Conservation (phyloP, 2,797 vertebrate genomes). For the Gephyroberyx darwinii region DNA sequence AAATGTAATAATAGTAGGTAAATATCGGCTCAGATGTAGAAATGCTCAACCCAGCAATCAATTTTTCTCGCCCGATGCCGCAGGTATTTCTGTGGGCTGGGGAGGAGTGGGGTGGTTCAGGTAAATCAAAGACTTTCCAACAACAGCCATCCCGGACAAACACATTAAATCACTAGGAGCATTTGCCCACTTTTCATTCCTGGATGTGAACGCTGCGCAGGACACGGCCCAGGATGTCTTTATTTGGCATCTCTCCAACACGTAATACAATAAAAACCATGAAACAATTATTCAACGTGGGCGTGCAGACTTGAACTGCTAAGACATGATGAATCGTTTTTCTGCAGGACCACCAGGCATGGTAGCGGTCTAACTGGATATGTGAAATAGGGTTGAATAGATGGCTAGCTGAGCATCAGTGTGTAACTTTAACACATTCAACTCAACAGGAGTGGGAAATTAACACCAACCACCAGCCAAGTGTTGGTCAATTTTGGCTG, state of each 20-base stretch:
- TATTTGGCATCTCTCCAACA: constrained; percentile 23
- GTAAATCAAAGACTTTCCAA: too few relatives aligned
- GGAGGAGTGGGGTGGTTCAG: too few relatives aligned
- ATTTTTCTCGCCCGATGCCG: too few relatives aligned
- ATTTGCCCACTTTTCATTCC: neutral
- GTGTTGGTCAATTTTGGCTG: neutral
- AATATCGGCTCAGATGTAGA: too few relatives aligned
- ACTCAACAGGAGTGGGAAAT: neutral
- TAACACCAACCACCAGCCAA: too few relatives aligned
- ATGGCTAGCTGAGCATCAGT: neutral
- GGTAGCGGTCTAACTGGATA: too few relatives aligned
- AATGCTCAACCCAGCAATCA: too few relatives aligned
- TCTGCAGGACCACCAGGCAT: neutral
- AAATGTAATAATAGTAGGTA: too few relatives aligned
- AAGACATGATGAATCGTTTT: neutral
- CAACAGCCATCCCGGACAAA: too few relatives aligned
- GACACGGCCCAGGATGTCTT: constrained; percentile 29
- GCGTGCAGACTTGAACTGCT: neutral
- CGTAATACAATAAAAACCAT: neutral
- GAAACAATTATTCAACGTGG: neutral
- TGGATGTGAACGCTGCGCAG: constrained; percentile 29
- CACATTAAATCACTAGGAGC: constrained; percentile 40
- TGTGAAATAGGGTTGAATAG: neutral
- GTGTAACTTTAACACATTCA: neutral
- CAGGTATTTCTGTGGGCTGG: too few relatives aligned